Base-by-base conservation (phyloP, 2,888 invertebrate genomes). In the Lasius fuliginosus region DNA sequence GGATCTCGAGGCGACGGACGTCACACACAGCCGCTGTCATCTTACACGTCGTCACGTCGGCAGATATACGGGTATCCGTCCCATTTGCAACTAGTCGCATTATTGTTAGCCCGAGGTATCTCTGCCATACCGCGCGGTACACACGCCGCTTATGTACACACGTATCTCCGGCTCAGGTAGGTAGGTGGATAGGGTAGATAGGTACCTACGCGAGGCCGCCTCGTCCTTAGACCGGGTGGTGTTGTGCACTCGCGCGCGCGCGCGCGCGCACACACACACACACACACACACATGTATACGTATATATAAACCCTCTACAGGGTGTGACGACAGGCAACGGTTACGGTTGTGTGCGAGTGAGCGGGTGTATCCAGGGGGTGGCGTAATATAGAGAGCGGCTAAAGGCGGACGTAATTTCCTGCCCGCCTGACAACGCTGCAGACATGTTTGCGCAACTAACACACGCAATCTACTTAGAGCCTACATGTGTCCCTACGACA, bases 321-420 rank as follows among this genome's bases (percentile, higher is more conserved):
- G 8, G 11, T 27, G 11, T 27, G 30, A 77, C 40, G 68, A 30
- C 42, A 46, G 23, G 71, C 30, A 49, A 71, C 85, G 46, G 65
- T 71, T 67, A 9, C 33, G 58, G 23, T 23, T 56, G 15, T 49
- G 36, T 23, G 74, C 40, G 60, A 11, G 77, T 23, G 89, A 84
- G 75, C 86, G 82, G 89, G 89, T 84, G 88, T 49, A 77, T 62
- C 58, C 76, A 81, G 90, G 73, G 88, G 91, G 91, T 91, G 91
- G 92, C 92, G 94, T 94, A 94, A 94, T 94, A 93, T 94, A 92
- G 93, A 93, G 93, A 93, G 91, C 92, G 90, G 93, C 94, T 94
- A 94, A 94, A 94, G 94, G 94, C 94, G 93, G 93, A 94, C 94
- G 94, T 94, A 94, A 94, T 94, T 94, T 94, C 95, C 94, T 94